Base-by-base conservation (phyloP, 2,113 vertebrate genomes). In the Eretmochelys imbricata region DNA sequence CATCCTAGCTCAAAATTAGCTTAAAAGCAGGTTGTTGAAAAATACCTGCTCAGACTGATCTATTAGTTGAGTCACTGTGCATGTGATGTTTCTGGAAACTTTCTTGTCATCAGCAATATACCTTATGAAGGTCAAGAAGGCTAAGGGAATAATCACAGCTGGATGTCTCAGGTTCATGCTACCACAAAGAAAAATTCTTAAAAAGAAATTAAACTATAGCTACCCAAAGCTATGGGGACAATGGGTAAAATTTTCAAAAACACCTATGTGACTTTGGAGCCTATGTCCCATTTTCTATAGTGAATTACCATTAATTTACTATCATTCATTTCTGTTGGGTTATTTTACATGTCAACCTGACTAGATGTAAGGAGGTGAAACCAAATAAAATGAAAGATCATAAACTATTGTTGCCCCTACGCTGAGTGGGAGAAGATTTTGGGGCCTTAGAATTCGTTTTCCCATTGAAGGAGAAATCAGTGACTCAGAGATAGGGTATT, bases 21-120 rank as follows among this genome's bases (percentile, higher is more conserved):
- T 95, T 86, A 22, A 95, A 95, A 90, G 81, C 78, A 91, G 29
- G 51, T 88, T n/a, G 10, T 57, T 93, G 17, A 93, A 93, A 96
- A 89, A 31, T 53, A 91, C 42, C 75, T 10, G 24, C 27, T 85
- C 93, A 96, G 95, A 95, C 89, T 95, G 95, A 96, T 48, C 79
- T 91, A 49, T 94, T 88, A 91, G 81, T 95, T 96, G 93, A 95
- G 65, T 92, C 94, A 91, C 22, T 0, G 0, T 49, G 31, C 62
- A 96, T 94, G 79, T 95, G 91, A 92, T 95, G 57, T 65, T 57
- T 86, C 85, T 85, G 69, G 83, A 82, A 95, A 76, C 6, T 62
- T 94, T 93, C 75, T 93, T 96, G 55, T 83, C 50, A 29, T 42
- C 10, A 16, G 79, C 75, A 38, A 38, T 72, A 17, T 51, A 92